These are phyloP conservation scores for Ectobius pallidus DNA, from an alignment of 2,888 invertebrate species.

Conservation along the genomic window DNA sequence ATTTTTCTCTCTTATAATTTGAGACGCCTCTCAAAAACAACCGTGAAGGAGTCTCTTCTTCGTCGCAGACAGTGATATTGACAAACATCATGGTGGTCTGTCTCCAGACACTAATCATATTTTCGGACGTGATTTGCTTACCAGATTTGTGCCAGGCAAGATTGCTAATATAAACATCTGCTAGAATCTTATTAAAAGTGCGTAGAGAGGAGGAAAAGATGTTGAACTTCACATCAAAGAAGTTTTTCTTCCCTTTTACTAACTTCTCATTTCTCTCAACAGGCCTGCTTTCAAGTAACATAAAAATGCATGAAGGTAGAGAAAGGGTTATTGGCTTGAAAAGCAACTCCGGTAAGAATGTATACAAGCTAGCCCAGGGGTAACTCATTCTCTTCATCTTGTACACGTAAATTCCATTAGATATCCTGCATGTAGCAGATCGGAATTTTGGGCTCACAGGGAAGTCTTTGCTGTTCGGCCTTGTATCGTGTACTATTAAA, in stretches of 20 bases:
- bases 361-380: slow-evolving; percentile 9
- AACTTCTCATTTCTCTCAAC: not conserved
- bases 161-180: slow-evolving; percentile 5
- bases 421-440: slow-evolving; percentile 24
- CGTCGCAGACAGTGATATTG: not conserved
- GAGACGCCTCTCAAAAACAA: too few species aligned
- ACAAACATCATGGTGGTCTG: not conserved
- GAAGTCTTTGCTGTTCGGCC: not conserved
- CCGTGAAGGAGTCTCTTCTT: too few species aligned
- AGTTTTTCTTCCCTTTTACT: not conserved
- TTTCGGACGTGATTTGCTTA: slow-evolving; percentile 6
- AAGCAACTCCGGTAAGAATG: not conserved
- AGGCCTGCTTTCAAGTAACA: not conserved
- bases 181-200: not conserved
- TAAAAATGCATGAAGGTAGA: slow-evolving; percentile 5
- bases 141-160: not conserved
- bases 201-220: not conserved
- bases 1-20: too few species aligned
- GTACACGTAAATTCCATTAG: slow-evolving; percentile 41
- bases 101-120: not conserved
- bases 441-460: slow-evolving; percentile 12
- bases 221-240: not conserved
- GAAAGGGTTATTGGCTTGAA: slow-evolving; percentile 2
- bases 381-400: slow-evolving; percentile 29
- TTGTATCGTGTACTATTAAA: not conserved